Evolutionary conservation across 64 coral and sea anemone genomes (phyloP).

Genomic region (Pocillopora verrucosa): DNA sequence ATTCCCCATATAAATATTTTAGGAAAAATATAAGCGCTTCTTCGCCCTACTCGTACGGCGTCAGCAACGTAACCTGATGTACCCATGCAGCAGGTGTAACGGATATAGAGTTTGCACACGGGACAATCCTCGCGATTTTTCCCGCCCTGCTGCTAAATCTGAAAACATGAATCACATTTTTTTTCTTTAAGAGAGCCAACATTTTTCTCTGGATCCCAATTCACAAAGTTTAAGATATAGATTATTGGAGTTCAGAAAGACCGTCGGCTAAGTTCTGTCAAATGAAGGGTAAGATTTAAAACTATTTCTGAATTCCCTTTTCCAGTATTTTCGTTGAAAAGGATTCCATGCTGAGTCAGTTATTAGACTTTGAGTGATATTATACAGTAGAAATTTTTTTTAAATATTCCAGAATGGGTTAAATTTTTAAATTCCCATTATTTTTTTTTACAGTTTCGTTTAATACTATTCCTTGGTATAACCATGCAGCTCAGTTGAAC

Average conservation of each 20-base stretch:
- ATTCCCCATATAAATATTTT: no score
- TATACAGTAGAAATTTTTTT: no score
- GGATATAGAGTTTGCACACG: neutral
- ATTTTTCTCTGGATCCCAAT: neutral
- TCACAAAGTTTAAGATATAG: no score
- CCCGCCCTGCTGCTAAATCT: neutral
- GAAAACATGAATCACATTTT: conserved; percentile 21
- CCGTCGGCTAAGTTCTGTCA: neutral
- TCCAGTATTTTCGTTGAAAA: no score
- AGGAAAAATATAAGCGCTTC: no score
- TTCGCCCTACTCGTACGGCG: neutral
- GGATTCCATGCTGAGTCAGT: no score
- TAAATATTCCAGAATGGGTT: no score
- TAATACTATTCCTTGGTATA: neutral
- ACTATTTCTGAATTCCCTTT: no score
- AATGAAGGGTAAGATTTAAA: no score
- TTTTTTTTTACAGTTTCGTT: no score
- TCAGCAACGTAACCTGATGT: neutral
- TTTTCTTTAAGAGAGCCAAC: neutral
- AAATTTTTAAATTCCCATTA: no score
- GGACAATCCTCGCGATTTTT: neutral
- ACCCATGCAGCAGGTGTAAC: neutral
- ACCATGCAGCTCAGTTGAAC: neutral
- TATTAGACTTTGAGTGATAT: no score
- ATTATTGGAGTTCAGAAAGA: neutral